These are phyloP conservation scores for Eulemur macaco DNA, from an alignment of 2,113 vertebrate species.

Conservation along the genomic window DNA sequence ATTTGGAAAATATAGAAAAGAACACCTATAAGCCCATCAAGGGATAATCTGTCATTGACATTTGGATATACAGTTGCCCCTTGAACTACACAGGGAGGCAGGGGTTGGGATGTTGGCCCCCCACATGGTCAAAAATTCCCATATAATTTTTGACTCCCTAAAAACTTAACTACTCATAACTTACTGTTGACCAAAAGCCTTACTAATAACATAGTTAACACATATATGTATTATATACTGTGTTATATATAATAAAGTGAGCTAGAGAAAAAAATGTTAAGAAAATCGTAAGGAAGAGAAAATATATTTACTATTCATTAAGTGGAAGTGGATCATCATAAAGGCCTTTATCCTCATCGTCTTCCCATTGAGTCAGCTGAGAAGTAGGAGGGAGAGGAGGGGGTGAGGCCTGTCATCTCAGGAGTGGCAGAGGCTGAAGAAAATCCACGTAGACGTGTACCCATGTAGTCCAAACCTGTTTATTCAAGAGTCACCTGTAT, in stretches of 20 bases:
- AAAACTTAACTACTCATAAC: not conserved
- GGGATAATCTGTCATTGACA: not conserved
- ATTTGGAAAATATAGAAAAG: not conserved
- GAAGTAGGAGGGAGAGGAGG: not conserved
- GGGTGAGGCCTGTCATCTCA: not conserved
- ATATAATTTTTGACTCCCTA: not conserved
- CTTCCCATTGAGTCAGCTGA: not conserved
- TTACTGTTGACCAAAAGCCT: not conserved
- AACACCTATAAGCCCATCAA: no score
- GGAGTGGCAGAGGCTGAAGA: not conserved
- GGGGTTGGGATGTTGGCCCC: not conserved
- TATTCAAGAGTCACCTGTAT: not conserved
- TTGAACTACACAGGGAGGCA: not conserved
- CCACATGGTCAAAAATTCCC: not conserved
- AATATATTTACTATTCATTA: not conserved
- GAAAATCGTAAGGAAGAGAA: not conserved
- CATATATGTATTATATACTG: not conserved
- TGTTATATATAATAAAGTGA: not conserved
- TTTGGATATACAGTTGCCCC: not conserved
- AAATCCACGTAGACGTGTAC: not conserved
- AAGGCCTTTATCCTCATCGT: not conserved
- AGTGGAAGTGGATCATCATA: not conserved
- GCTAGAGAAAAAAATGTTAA: not conserved
- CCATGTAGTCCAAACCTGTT: not conserved
- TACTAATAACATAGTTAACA: not conserved